Conservation (phyloP, 2,797 vertebrate genomes). For the Oreonectes daqikongensis region DNA sequence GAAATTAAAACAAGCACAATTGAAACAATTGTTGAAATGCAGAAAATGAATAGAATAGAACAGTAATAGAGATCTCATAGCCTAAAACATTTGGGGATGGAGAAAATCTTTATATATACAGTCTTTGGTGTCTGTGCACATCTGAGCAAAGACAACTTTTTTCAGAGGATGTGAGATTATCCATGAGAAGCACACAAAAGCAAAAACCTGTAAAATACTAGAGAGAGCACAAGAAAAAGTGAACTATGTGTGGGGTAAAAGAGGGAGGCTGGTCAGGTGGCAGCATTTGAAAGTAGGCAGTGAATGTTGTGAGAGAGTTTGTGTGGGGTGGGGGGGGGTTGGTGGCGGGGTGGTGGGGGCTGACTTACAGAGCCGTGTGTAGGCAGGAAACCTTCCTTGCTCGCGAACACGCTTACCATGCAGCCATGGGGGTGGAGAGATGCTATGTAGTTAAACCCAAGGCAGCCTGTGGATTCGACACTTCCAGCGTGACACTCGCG, state of each 20-base stretch:
- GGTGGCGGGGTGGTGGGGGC: conserved; percentile 44
- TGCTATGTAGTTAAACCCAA: conserved; percentile 66
- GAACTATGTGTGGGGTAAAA: conserved; percentile 43
- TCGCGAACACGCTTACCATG: conserved; percentile 61
- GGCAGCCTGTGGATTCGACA: conserved; percentile 63
- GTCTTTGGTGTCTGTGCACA: no score
- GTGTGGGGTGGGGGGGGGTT: conserved; percentile 17
- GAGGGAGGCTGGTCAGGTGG: conserved; percentile 54
- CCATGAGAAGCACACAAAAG: neutral
- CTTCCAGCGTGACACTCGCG: conserved; percentile 57
- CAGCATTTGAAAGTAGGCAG: conserved; percentile 54
- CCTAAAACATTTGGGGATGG: no score
- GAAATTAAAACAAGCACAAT: no score
- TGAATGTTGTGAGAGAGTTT: conserved; percentile 29
- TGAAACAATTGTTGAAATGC: no score
- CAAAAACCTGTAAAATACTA: conserved; percentile 44
- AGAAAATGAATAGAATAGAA: no score
- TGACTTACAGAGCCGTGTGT: conserved; percentile 54
- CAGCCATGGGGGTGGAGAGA: conserved; percentile 67
- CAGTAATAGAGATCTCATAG: no score
- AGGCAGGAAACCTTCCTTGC: conserved; percentile 59
- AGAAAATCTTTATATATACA: no score
- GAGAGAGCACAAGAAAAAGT: conserved; percentile 2
- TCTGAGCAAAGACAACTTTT: neutral
- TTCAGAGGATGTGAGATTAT: neutral